Evolutionary conservation across 2,797 vertebrate genomes (phyloP).

Genomic region (Channallabes apus): DNA sequence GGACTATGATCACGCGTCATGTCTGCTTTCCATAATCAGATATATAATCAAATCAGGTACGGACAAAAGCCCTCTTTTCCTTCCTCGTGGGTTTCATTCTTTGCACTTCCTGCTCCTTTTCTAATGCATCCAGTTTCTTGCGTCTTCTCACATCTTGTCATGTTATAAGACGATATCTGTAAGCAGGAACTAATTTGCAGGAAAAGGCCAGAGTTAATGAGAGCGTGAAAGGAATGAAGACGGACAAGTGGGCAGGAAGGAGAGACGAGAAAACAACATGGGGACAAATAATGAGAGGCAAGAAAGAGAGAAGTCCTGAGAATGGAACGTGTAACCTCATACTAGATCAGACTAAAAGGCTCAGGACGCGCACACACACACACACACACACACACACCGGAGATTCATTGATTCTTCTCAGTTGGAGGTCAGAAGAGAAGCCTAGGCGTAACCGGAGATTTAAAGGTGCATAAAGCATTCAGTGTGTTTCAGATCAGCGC

Average conservation of each 20-base stretch:
- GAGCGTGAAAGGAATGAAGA: background rate
- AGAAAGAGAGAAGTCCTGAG: slow-evolving; percentile 52
- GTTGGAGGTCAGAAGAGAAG: slow-evolving; percentile 48
- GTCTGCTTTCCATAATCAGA: slow-evolving; percentile 26
- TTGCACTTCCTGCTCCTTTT: background rate
- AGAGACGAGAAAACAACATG: slow-evolving; percentile 11
- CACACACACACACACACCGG: slow-evolving; percentile 41
- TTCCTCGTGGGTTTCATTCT: background rate
- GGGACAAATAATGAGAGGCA: slow-evolving; percentile 3
- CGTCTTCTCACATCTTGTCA: background rate
- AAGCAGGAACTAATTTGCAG: slow-evolving; percentile 11
- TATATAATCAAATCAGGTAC: slow-evolving; percentile 35
- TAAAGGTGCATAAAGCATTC: slow-evolving; percentile 24
- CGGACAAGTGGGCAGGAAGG: slow-evolving; percentile 40
- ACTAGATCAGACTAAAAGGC: slow-evolving; percentile 58
- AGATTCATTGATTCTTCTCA: slow-evolving; percentile 57
- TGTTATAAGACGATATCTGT: background rate
- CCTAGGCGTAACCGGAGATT: slow-evolving; percentile 35
- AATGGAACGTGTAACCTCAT: slow-evolving; percentile 66
- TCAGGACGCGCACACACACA: slow-evolving; percentile 22
- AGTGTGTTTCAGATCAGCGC: slow-evolving; percentile 6
- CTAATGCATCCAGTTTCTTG: no score
- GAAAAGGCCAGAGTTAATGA: background rate
- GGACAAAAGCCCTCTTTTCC: background rate
- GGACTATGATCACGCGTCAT: background rate